Evolutionary conservation across 2,888 invertebrate genomes (phyloP).

Genomic region (Lepidochrysops patricia): DNA sequence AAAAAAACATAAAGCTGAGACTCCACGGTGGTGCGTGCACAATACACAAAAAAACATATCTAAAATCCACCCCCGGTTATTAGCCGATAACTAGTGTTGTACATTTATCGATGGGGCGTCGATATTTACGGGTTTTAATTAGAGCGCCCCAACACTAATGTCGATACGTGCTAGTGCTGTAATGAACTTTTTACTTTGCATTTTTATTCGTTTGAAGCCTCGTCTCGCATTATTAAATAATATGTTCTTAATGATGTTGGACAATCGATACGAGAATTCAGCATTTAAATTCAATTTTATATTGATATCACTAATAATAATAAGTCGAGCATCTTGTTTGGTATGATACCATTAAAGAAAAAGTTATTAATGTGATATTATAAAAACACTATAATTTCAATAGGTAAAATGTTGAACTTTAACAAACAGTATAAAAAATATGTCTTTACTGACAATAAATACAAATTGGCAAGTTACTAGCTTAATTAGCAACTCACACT

Average conservation of each 20-base stretch:
- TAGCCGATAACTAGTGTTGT: slow-evolving; percentile 26
- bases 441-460: no score
- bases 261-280: slow-evolving; percentile 1
- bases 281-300: slow-evolving; percentile 6
- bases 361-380: no score
- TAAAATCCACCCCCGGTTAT: slow-evolving; percentile 3
- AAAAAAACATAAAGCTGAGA: slow-evolving; percentile 31
- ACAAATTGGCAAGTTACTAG: not conserved
- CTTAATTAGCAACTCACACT: no score
- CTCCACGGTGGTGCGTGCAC: not conserved
- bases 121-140: slow-evolving; percentile 54
- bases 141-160: slow-evolving; percentile 33
- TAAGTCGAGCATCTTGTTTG: not conserved
- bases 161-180: slow-evolving; percentile 32
- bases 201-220: slow-evolving; percentile 14
- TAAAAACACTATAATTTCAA: no score
- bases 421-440: no score
- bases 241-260: slow-evolving; percentile 16
- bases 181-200: slow-evolving; percentile 22
- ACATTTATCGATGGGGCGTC: slow-evolving; percentile 22
- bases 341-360: no score
- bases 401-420: no score
- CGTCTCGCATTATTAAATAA: slow-evolving; percentile 9
- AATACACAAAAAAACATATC: not conserved
- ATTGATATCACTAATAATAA: not conserved